Percentiles rank a stretch among this genome's conserved stretches.
phyloP scores from a whole-genome alignment of 2,888 invertebrate genomes.

The Sialis fuliginosa region DNA sequence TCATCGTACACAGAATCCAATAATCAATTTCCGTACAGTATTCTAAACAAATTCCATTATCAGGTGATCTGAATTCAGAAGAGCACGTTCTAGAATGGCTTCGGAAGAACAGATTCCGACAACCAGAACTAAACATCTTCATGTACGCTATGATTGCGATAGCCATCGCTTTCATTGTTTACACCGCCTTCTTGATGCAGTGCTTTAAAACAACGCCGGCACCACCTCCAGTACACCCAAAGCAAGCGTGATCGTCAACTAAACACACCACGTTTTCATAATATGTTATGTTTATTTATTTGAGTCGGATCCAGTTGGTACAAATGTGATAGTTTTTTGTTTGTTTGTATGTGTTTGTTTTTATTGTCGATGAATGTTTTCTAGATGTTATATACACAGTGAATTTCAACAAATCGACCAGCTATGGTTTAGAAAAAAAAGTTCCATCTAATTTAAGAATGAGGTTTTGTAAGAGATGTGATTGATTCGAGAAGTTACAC shows the following conservation, averaged over 20 bases:
- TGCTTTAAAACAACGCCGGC: constrained; percentile 65
- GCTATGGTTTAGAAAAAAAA: neutral
- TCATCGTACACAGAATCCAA: too few relatives aligned
- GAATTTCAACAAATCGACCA: neutral
- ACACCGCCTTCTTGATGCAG: constrained; percentile 78
- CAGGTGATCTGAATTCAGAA: constrained; percentile 69
- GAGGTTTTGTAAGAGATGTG: neutral
- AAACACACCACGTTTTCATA: neutral
- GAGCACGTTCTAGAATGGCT: constrained; percentile 82
- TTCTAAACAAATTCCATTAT: constrained; percentile 7
- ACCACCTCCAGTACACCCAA: constrained; percentile 41
- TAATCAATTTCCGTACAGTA: too few relatives aligned
- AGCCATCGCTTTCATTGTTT: constrained; percentile 69
- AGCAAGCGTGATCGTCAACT: constrained; percentile 37
- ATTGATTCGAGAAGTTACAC: neutral
- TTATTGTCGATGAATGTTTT: too few relatives aligned
- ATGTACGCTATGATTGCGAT: constrained; percentile 85
- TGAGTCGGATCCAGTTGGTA: too few relatives aligned
- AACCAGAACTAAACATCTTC: constrained; percentile 82
- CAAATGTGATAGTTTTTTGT: too few relatives aligned
- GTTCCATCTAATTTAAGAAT: too few relatives aligned
- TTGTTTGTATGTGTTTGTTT: too few relatives aligned
- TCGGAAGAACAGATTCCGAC: constrained; percentile 80
- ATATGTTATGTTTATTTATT: too few relatives aligned
- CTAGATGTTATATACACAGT: neutral